Evolutionary conservation across 2,797 vertebrate genomes (phyloP).

Genomic region (Coilia nasus): DNA sequence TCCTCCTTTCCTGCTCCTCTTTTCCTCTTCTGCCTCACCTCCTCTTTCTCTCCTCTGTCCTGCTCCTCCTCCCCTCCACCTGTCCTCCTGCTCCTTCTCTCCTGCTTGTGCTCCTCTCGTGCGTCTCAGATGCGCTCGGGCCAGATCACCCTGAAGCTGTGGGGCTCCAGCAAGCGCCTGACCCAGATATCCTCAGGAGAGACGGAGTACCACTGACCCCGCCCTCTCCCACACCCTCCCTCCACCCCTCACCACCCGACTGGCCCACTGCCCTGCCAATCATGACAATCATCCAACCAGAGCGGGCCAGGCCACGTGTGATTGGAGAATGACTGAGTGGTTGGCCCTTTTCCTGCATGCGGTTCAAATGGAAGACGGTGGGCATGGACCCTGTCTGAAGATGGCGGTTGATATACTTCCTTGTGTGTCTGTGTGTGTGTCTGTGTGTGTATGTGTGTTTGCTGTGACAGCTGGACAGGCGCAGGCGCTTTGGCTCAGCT

Average conservation of each 20-base stretch:
- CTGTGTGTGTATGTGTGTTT: constrained; percentile 31
- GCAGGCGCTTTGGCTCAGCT: constrained; percentile 67
- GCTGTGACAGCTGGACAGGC: constrained; percentile 41
- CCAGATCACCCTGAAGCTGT: constrained; percentile 95
- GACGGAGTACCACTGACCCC: constrained; percentile 88
- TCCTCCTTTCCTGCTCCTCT: constrained; percentile 51
- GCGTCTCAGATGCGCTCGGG: constrained; percentile 90
- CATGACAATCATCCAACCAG: constrained; percentile 49
- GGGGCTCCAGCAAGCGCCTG: constrained; percentile 93
- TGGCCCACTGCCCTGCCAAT: constrained; percentile 66
- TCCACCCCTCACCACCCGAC: constrained; percentile 54
- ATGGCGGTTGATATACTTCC: neutral
- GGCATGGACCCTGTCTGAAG: neutral
- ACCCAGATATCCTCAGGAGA: constrained; percentile 95
- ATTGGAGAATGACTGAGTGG: constrained; percentile 33
- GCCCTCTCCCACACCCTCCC: constrained; percentile 31
- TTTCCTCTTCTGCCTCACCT: neutral
- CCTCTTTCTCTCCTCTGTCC: neutral
- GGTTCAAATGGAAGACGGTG: neutral
- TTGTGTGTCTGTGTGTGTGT: constrained; percentile 6
- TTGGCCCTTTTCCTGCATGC: constrained; percentile 30
- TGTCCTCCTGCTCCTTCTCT: neutral
- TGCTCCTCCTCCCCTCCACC: neutral
- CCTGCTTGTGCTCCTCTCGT: constrained; percentile 58
- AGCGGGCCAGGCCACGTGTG: constrained; percentile 35